Base-by-base conservation (phyloP, 2,113 vertebrate species). In the Felis catus region DNA sequence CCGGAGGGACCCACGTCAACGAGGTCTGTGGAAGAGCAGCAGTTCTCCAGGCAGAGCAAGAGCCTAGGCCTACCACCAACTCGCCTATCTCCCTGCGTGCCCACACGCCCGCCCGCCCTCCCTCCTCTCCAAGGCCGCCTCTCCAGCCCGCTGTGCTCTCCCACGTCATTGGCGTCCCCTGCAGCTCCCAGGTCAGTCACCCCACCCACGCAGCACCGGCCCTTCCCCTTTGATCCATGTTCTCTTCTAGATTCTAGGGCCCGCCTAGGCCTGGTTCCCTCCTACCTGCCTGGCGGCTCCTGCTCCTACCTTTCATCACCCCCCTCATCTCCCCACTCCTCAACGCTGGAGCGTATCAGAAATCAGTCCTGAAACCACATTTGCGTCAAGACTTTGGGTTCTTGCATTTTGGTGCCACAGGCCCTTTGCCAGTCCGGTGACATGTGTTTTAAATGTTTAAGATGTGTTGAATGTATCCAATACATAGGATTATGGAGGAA, bases 1-100 rank as follows among this genome's bases (percentile, higher is more conserved):
- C 58, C 2, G 1, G 4, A 51, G 39, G 51, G 25, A 33, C 23
- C 29, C 3, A 0, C 0, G 0, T 23, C 48, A 41, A 23, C 2
- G 11, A 55, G 41, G n/a, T 19, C 51, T 29, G 39, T 27, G 53
- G 55, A 31, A 0, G 29, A 36, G 45, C 73, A 41, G 39, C 27
- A 7, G 61, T n/a, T 55, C 33, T 68, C 31, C 14, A n/a, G 27
- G 70, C 1, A 2, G 13, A 45, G 25, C 7, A 19, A 27, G 45
- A 76, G 53, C 45, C n/a, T 1, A 27, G 27, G 58, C 48, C 66
- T 25, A 1, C n/a, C 8, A 18, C 29, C 16, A 8, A 27, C 0
- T n/a, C 19, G 7, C 23, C 27, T n/a, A 39, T 16, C 15, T 5
- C 27, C 61, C 8, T 29, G 36, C 5, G 2, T 2, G 33, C 9